Percentiles rank a stretch among this genome's conserved stretches.
These are phyloP conservation scores for Catagonus wagneri DNA, from an alignment of 2,113 vertebrate genomes.

Conservation along the genomic window DNA sequence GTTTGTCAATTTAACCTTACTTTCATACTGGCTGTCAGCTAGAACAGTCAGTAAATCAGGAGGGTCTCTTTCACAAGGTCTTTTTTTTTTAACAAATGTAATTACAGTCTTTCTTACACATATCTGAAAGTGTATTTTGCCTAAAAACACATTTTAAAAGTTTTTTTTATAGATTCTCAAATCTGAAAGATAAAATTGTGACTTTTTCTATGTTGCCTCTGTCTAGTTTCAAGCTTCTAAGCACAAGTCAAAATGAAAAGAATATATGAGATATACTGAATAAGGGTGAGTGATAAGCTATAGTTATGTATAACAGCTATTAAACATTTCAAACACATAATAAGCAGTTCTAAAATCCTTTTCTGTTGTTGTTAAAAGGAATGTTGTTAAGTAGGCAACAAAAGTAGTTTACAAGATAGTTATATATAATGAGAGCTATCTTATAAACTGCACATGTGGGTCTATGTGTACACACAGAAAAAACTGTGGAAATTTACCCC, in stretches of 20 bases:
- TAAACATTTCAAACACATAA: conserved; percentile 16
- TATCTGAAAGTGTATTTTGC: conserved; percentile 36
- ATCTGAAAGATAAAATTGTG: conserved; percentile 28
- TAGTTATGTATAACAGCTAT: background rate
- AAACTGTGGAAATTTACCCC: conserved; percentile 16
- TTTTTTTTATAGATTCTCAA: conserved; percentile 37
- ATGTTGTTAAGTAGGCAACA: background rate
- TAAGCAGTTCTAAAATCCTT: background rate
- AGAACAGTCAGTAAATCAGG: conserved; percentile 4
- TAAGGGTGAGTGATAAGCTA: conserved; percentile 13
- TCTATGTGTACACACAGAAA: background rate
- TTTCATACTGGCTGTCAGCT: background rate
- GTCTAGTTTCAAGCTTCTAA: conserved; percentile 21
- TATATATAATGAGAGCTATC: background rate
- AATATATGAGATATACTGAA: background rate
- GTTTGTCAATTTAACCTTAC: conserved; percentile 32
- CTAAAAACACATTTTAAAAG: conserved; percentile 21
- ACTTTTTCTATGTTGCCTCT: background rate
- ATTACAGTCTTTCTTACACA: background rate
- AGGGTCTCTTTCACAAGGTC: background rate
- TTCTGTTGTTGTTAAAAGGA: background rate
- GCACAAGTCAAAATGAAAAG: conserved; percentile 25
- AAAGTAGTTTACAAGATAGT: background rate
- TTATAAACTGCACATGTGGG: background rate
- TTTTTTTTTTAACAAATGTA: background rate